Evolutionary conservation across 2,113 vertebrate genomes (phyloP), one percentile per base, ranked within the genome.

Genomic region (Pelvicachromis taeniatus): DNA sequence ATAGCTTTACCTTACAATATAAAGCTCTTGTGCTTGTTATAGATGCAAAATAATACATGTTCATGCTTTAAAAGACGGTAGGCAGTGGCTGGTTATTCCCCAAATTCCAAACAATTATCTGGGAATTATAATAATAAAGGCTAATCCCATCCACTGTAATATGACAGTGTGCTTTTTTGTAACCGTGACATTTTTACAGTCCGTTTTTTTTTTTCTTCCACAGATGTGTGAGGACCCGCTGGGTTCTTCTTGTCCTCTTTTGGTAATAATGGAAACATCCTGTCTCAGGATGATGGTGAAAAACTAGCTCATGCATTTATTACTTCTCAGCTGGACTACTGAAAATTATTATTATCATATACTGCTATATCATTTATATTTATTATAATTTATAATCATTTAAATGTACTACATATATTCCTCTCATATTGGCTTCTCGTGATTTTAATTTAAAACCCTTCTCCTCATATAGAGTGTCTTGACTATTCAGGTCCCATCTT

Each of bases 71-170:
- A 26, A 70, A 70, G 38, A 26, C 1, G 0, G 9, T 45, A 3
- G 65, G 5, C 0, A 0, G 3, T 70, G 7, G 12, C 0, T 70
- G 40, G 8, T 13, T 0, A 26, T 2, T 70, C 5, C 21, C 1
- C 26, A 70, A 70, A 70, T 40, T 40, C 40, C 13, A 45, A 45
- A 9, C 3, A 26, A 26, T 45, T 45, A 26, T 45, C 68, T 73
- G 48, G 14, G 42, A 70, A 1, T 48, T 17, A 48, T 48, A 1
- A 73, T 29, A 29, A 48, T 48, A 73, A 11, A 73, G 38, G 38
- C 26, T 70, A 70, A 45, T 21, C 16, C 63, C 13, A 26, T 70
- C 21, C 21, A 26, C 9, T 42, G 38, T 26, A 42, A 42, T 68
- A 42, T 42, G 13, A 23, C 63, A 68, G 38, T 42, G 5, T 4